Percentiles rank a stretch among this genome's conserved stretches.
phyloP scores from a whole-genome alignment of 2,888 invertebrate genomes.

The Meandrusa payeni region DNA sequence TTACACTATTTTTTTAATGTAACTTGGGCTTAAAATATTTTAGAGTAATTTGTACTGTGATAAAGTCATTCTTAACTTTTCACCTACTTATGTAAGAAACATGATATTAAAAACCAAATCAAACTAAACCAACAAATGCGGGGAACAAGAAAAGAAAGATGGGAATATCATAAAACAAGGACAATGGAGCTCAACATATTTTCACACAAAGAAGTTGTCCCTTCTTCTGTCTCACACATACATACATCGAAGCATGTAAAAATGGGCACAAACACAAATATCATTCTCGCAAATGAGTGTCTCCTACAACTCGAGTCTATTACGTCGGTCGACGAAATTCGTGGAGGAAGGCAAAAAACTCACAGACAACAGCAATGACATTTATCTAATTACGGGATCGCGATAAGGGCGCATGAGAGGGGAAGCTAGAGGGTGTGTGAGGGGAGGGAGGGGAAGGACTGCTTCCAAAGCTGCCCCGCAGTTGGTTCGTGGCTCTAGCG shows the following conservation, averaged over 20 bases:
- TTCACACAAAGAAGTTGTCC: conserved; percentile 30
- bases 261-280: conserved; percentile 30
- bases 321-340: conserved; percentile 49
- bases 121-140: too few species aligned
- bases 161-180: conserved; percentile 38
- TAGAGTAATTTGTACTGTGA: too few species aligned
- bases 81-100: neutral
- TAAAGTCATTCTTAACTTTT: too few species aligned
- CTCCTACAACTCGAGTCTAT: conserved; percentile 43
- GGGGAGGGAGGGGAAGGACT: conserved; percentile 38
- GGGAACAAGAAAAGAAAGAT: conserved; percentile 22
- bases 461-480: conserved; percentile 55
- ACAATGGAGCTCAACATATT: conserved; percentile 40
- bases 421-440: conserved; percentile 36
- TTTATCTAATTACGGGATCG: conserved; percentile 78
- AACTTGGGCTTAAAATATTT: too few species aligned
- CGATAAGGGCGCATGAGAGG: conserved; percentile 59
- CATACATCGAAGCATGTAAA: conserved; percentile 21
- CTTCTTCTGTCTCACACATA: conserved; percentile 23
- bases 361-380: conserved; percentile 73
- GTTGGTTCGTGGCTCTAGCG: conserved; percentile 42
- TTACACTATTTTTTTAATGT: too few species aligned
- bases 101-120: conserved; percentile 6
- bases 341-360: conserved; percentile 44
- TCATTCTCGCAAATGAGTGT: conserved; percentile 31